Evolutionary conservation across 1,140 invertebrate genomes (phyloP), one percentile per base, ranked within the genome.

Genomic region (Yoshiicerus persimilis): DNA sequence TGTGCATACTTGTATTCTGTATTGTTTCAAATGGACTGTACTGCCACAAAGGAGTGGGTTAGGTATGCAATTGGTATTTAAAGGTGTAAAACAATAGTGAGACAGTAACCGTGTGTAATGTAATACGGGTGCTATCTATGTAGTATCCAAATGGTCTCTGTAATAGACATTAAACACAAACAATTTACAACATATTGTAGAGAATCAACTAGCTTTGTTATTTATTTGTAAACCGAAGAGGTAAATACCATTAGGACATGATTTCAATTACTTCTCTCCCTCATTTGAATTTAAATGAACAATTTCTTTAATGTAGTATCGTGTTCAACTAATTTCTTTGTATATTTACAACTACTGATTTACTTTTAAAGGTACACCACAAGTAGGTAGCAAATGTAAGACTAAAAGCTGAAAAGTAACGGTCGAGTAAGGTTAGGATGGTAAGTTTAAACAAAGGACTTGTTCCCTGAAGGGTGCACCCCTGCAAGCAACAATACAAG

Each of bases 231-330:
- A 80, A 36, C 32, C 38, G 34, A 2, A 16, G 36, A 80, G 75
- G 34, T 32, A 70, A 80, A 80, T 38, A 23, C 34, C 38, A 80
- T 80, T 80, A 80, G 75, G 16, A 80, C 75, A 80, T 80, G 75
- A 38, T 36, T 36, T 80, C 75, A 80, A 80, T 80, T 80, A 36
- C 32, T 32, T n/a, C 38, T 80, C 70, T 32, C 34, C 16, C 75
- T 80, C 75, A 80, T 80, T 80, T 80, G 75, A 80, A 80, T 80
- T 34, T 34, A 38, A 80, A 80, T 80, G 34, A 38, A 80, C 41
- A 47, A 20, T 47, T n/a, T n/a, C n/a, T n/a, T n/a, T n/a, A n/a
- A n/a, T n/a, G n/a, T n/a, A n/a, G n/a, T n/a, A n/a, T n/a, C n/a
- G n/a, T n/a, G n/a, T n/a, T n/a, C n/a, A n/a, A n/a, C n/a, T n/a